Evolutionary conservation across 2,888 invertebrate species (phyloP).

Genomic region (Eueremaeus valkanovi): DNA sequence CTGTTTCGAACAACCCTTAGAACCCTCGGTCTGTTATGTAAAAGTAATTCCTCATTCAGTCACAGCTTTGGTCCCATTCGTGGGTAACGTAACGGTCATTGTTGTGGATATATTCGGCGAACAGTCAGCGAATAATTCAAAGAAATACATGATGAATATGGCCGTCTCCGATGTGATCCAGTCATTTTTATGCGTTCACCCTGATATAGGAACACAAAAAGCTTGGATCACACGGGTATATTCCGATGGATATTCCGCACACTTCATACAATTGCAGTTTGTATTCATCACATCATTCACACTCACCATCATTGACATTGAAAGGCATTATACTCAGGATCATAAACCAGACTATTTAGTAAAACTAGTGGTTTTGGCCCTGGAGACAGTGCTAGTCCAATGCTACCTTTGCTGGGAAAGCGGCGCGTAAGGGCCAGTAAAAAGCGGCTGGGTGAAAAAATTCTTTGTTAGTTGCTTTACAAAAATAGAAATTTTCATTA

Average conservation of each 20-base stretch:
- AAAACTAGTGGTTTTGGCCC: too few relatives aligned
- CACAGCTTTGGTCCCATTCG: constrained; percentile 27
- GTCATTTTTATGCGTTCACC: constrained; percentile 31
- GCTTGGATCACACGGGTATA: constrained; percentile 34
- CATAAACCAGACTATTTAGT: too few relatives aligned
- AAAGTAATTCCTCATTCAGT: constrained; percentile 36
- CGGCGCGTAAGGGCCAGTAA: too few relatives aligned
- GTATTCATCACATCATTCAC: constrained; percentile 35
- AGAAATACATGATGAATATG: constrained; percentile 37
- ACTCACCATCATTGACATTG: constrained; percentile 29
- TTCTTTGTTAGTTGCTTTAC: too few relatives aligned
- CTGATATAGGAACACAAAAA: constrained; percentile 32
- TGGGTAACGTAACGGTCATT: constrained; percentile 33
- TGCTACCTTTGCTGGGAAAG: too few relatives aligned
- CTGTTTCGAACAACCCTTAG: too few relatives aligned
- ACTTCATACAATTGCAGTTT: constrained; percentile 1
- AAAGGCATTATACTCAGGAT: too few relatives aligned
- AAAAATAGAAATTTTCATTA: too few relatives aligned
- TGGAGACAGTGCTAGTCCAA: too few relatives aligned
- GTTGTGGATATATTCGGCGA: constrained; percentile 37
- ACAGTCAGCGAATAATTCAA: constrained; percentile 23
- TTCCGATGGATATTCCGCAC: constrained; percentile 18
- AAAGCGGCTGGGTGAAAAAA: too few relatives aligned
- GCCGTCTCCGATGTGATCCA: constrained; percentile 35
- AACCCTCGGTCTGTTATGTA: too few relatives aligned